These are phyloP conservation scores for Limosa lapponica DNA, from an alignment of 2,797 vertebrate genomes.

Conservation along the genomic window DNA sequence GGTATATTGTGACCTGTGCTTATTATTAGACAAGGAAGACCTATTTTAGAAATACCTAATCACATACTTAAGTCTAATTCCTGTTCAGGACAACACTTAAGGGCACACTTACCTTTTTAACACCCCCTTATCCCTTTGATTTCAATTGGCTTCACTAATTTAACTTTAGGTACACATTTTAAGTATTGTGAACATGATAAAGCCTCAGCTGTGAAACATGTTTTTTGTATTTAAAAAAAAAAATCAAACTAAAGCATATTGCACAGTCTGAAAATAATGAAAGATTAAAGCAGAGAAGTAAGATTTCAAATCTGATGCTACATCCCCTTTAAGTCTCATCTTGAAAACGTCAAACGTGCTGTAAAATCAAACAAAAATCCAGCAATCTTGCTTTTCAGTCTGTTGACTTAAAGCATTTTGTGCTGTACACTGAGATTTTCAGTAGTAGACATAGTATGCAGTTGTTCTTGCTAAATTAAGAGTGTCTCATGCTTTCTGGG, in stretches of 20 bases:
- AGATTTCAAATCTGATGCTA: neutral
- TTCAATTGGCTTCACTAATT: neutral
- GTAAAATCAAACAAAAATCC: conserved; percentile 7
- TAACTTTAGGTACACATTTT: neutral
- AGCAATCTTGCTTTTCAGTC: neutral
- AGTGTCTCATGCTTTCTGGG: neutral
- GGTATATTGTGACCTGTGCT: neutral
- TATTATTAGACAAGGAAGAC: neutral
- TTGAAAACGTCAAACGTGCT: conserved; percentile 2
- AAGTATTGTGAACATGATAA: neutral
- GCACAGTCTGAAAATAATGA: neutral
- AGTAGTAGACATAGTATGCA: neutral
- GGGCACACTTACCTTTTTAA: neutral
- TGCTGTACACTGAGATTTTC: conserved; percentile 32
- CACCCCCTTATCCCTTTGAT: neutral
- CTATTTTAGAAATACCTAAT: conserved; percentile 10
- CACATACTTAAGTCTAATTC: neutral
- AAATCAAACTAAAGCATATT: neutral
- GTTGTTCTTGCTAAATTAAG: conserved; percentile 27
- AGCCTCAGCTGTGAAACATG: neutral
- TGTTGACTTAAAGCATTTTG: conserved; percentile 48
- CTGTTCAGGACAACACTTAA: neutral
- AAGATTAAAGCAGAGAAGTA: neutral
- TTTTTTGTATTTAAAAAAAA: neutral
- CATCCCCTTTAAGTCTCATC: neutral